Evolutionary conservation across 2,888 invertebrate genomes (phyloP), one percentile per base, ranked within the genome.

Genomic region (Temnothorax ravouxi): DNA sequence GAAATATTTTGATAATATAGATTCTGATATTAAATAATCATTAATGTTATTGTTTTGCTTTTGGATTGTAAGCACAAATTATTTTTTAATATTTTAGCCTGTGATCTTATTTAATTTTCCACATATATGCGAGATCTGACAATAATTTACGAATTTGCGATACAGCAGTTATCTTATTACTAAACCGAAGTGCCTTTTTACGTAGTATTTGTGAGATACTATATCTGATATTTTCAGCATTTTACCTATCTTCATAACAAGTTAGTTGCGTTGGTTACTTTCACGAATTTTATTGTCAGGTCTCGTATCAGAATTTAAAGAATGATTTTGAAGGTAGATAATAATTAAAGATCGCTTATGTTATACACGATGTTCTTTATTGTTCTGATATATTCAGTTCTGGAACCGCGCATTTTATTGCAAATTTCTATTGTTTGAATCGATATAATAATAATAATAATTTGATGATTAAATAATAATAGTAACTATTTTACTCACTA

Each of bases 361-460:
- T 50, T 50, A 50, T n/a, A 69, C 15, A 52, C 21, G 21, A 21
- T 67, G 47, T 54, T 71, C 15, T 71, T 71, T 50, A 62, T 34
- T 69, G 29, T 50, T 69, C 15, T 29, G n/a, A 29, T 52, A 18
- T 69, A 69, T 69, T 69, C 34, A 52, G 11, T 67, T 47, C n/a
- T 67, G 8, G n/a, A 34, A 71, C 34, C 5, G 21, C n/a, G 21
- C 15, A 34, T 62, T 64, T 62, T 62, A 62, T 38, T 64, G 18
- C 64, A 21, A 64, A 41, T 64, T 62, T 38, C 2, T 64, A 41
- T 64, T 62, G 34, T 38, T 38, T 13, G 21, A 64, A 64, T 11
- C 38, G 34, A 62, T 41, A 41, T 64, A 41, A 41, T 64, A 59
- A 62, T 62, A 66, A 21, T 25, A 29, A 54, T 71, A 71, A 71